Percentiles rank a stretch among this genome's conserved stretches.
phyloP scores from a whole-genome alignment of 2,113 vertebrate species.

The Steatornis caripensis region DNA sequence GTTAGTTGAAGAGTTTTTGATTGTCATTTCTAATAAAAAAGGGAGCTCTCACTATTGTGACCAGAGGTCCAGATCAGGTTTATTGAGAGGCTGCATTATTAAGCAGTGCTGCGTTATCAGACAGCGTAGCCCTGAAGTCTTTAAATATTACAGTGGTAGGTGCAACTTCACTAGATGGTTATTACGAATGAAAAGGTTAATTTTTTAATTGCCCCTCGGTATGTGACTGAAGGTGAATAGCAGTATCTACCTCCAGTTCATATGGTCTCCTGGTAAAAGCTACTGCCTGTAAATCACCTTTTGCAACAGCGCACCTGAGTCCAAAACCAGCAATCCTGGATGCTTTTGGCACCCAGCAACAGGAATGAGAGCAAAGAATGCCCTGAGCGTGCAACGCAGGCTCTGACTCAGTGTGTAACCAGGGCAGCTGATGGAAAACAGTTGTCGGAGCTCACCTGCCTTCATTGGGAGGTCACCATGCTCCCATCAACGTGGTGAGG shows the following conservation, averaged over 20 bases:
- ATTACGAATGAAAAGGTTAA: neutral
- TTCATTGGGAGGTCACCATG: neutral
- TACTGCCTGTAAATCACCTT: neutral
- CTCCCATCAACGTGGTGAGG: neutral
- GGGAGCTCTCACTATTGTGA: neutral
- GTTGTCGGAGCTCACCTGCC: neutral
- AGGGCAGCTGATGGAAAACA: neutral
- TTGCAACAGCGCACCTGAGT: neutral
- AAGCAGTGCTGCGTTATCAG: neutral
- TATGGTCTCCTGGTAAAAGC: neutral
- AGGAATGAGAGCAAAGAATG: neutral
- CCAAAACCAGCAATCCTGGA: neutral
- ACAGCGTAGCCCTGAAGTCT: neutral
- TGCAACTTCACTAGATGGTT: neutral
- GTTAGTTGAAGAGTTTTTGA: neutral
- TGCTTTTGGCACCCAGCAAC: neutral
- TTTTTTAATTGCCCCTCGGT: neutral
- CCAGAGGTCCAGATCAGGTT: neutral
- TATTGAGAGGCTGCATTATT: neutral
- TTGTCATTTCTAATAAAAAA: neutral
- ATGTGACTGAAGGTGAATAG: neutral
- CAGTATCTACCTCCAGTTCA: neutral
- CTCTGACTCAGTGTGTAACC: neutral
- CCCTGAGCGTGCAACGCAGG: neutral
- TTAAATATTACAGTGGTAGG: neutral